Base-by-base conservation (phyloP, 2,113 vertebrate species). In the Passerina amoena region DNA sequence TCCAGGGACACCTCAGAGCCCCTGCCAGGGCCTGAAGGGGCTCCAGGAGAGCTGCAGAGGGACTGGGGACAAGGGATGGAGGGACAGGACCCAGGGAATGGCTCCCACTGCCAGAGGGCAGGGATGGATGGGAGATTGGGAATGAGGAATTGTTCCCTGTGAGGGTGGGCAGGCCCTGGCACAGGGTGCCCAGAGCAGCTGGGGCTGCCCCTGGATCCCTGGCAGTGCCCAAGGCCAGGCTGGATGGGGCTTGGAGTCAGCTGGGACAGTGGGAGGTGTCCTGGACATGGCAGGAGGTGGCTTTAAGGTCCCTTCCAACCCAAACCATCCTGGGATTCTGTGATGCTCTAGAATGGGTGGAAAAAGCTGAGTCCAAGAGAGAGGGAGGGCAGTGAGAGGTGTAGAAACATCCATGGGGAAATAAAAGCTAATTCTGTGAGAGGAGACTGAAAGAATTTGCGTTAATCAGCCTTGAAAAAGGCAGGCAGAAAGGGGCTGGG, bases 201-300 rank as follows among this genome's bases (percentile, higher is more conserved):
- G 45, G 14, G 69, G 53, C 69, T 73, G 44, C 9, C 9, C 60
- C 60, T 77, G 83, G 45, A 47, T 75, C 20, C 11, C 53, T 68
- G 61, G 38, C 0, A 22, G 53, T 60, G 53, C 0, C 7, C 78
- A 53, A 69, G 17, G 14, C n/a, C 28, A 53, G 69, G 53, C 0
- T 89, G 53, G 47, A n/a, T 0, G 0, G 33, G 8, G 12, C 3
- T 66, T 30, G 60, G 68, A 66, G 10, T 14, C 4, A 0, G 20
- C 28, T 75, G 61, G n/a, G 24, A 1, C 0, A 3, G 11, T 76
- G 47, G 54, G 0, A 69, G 11, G 2, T 25, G 78, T 40, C 40
- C 40, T 61, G 20, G 4, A 2, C 16, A 11, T 31, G 24, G n/a
- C 30, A 30, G 40, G 17, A 3, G 11, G 0, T 31, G 45, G 1